Evolutionary conservation across 2,113 vertebrate genomes (phyloP), one percentile per base, ranked within the genome.

Genomic region (Scortum barcoo): DNA sequence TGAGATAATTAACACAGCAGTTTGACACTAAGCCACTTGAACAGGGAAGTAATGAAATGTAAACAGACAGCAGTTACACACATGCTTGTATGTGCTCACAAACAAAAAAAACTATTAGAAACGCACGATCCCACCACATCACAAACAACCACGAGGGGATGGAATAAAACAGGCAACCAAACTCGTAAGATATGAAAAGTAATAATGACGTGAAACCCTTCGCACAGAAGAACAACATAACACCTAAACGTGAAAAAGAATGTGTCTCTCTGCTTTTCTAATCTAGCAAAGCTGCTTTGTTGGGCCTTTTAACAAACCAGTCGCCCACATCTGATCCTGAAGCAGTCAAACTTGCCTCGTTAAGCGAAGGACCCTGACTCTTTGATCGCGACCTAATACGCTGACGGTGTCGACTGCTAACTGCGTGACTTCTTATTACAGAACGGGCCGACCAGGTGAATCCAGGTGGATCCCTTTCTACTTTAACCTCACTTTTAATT

Each of bases 401-500:
- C 51, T 44, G 26, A 38, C 61, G 40, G 33, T 11, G 51, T 30
- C 68, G 51, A 57, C 71, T 24, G 28, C 38, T 44, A 33, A 58
- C 40, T 50, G 17, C 16, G 48, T 4, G 20, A 53, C 19, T 42
- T 77, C 80, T 81, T 66, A 48, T n/a, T 62, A 19, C 14, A 72
- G 51, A 77, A 53, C 30, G 68, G 63, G 77, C 24, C 24, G 81
- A 58, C 76, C 70, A 72, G 54, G 66, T 79, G 84, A 85, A 83
- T 68, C 56, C 79, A 80, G 62, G 66, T 42, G 69, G 33, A 62
- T 74, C 76, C 48, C 17, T 19, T 56, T 80, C 68, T 70, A 38
- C 36, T 84, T 83, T 85, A 30, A 81, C 75, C 63, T 73, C 54
- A 78, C n/a, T n/a, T n/a, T n/a, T n/a, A 81, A 76, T 62, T 76